Conservation (phyloP, 2,113 vertebrate species). For the Casuarius casuarius region DNA sequence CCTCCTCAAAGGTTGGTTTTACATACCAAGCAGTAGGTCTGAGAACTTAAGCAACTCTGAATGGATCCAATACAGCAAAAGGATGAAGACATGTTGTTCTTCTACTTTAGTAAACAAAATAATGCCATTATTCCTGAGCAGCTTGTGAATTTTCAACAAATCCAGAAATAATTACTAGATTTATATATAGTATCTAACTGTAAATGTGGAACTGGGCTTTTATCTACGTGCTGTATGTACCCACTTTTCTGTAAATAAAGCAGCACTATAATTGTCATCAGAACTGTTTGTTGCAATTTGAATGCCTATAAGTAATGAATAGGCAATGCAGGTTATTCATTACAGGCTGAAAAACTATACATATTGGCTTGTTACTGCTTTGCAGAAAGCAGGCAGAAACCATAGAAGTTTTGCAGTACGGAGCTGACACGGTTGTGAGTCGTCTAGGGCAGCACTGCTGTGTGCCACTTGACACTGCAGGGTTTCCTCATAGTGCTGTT, state of each 20-base stretch:
- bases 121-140: background rate
- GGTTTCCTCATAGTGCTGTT: background rate
- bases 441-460: background rate
- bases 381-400: background rate
- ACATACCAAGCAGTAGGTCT: background rate
- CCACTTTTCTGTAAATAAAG: background rate
- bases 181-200: background rate
- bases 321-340: background rate
- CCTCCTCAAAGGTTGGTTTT: background rate
- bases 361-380: background rate
- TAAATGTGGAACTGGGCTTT: background rate
- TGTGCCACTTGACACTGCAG: background rate
- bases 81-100: background rate
- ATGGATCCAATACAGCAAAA: background rate
- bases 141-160: background rate
- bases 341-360: background rate
- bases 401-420: background rate
- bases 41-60: background rate
- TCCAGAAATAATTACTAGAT: background rate
- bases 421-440: background rate
- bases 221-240: background rate
- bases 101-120: background rate
- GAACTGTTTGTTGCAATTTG: slow-evolving; percentile 1
- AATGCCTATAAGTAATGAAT: background rate
- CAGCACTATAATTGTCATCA: slow-evolving; percentile 1